phyloP scores from a whole-genome alignment of 2,888 invertebrate genomes.

The Lasioglossum vierecki region DNA sequence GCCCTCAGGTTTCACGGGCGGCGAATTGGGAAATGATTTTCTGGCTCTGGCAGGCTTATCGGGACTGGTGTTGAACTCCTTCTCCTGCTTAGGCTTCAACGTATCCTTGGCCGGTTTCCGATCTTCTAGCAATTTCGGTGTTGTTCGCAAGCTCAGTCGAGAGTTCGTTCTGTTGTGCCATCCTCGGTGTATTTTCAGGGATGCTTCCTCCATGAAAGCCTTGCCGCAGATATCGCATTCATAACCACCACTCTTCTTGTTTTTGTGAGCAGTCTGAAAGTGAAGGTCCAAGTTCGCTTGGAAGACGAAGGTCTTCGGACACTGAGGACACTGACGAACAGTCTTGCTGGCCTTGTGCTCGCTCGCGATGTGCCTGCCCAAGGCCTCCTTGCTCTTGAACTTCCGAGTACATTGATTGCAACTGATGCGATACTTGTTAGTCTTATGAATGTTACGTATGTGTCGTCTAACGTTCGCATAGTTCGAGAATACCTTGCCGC shows the following conservation, averaged over 20 bases:
- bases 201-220: slow-evolving; percentile 87
- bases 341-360: slow-evolving; percentile 83
- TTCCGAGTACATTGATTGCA: slow-evolving; percentile 87
- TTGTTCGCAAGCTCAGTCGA: slow-evolving; percentile 60
- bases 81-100: slow-evolving; percentile 31
- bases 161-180: slow-evolving; percentile 86
- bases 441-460: slow-evolving; percentile 74
- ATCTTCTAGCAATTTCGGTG: not conserved
- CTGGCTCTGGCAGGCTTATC: slow-evolving; percentile 77
- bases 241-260: slow-evolving; percentile 77
- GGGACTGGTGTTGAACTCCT: not conserved
- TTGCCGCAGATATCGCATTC: slow-evolving; percentile 88
- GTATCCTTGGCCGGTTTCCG: slow-evolving; percentile 22
- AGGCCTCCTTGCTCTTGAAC: slow-evolving; percentile 86
- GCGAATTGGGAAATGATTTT: slow-evolving; percentile 77
- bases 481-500: slow-evolving; percentile 86
- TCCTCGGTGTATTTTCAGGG: slow-evolving; percentile 87
- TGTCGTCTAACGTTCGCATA: slow-evolving; percentile 79
- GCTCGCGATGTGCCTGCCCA: slow-evolving; percentile 86
- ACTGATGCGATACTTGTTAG: slow-evolving; percentile 83
- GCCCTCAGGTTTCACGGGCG: slow-evolving; percentile 45
- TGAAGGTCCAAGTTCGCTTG: slow-evolving; percentile 75
- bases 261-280: slow-evolving; percentile 72
- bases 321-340: slow-evolving; percentile 68
- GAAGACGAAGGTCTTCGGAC: slow-evolving; percentile 65